Evolutionary conservation across 2,113 vertebrate genomes (phyloP).

Genomic region (Irena cyanogastra): DNA sequence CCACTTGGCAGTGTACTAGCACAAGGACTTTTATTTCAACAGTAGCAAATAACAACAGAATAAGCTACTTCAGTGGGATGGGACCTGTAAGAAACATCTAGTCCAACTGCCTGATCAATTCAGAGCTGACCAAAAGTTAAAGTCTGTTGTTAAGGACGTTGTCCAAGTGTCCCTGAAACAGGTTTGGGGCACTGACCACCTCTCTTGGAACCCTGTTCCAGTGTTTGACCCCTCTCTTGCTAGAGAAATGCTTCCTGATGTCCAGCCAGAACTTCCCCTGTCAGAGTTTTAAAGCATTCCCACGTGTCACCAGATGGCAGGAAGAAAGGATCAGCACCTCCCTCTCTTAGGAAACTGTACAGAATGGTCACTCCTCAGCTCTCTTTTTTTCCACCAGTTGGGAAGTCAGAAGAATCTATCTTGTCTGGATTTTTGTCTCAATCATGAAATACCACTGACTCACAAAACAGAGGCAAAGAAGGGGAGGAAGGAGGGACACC

Average conservation of each 20-base stretch:
- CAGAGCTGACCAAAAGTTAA: background rate
- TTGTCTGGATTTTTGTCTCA: background rate
- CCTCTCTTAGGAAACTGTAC: background rate
- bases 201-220: background rate
- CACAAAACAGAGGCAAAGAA: background rate
- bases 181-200: rapidly evolving
- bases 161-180: background rate
- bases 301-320: rapidly evolving
- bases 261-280: background rate
- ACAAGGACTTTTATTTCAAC: background rate
- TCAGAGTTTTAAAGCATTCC: background rate
- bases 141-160: background rate
- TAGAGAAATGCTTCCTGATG: background rate
- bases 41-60: background rate
- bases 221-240: background rate
- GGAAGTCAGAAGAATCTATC: background rate
- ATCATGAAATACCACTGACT: background rate
- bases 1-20: background rate
- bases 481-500: background rate
- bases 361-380: background rate
- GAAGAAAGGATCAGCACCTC: background rate
- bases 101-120: background rate
- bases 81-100: background rate
- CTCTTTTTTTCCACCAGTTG: background rate
- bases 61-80: background rate